Percentiles rank a stretch among this genome's conserved stretches.
Conservation (phyloP, 1,140 invertebrate genomes). For the Mesaphorura yosii region DNA sequence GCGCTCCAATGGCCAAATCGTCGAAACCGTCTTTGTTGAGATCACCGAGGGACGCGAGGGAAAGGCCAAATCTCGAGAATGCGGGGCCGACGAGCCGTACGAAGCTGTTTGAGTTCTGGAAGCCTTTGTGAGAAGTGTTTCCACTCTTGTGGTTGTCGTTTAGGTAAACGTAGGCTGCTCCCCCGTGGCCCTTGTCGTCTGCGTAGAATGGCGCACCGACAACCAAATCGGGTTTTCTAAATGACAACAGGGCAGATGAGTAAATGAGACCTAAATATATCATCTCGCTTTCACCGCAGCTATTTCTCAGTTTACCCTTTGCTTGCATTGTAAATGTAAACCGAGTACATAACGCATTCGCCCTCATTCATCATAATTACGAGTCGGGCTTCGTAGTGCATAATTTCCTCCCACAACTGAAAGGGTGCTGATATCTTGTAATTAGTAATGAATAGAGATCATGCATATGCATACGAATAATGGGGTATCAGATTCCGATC, state of each 20-base stretch:
- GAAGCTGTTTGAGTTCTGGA: conserved; percentile 40
- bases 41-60: conserved; percentile 74
- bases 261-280: conserved; percentile 3
- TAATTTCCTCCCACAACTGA: no score
- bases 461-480: no score
- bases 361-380: no score
- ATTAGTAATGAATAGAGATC: no score
- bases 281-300: neutral
- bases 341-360: no score
- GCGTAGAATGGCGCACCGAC: conserved; percentile 80
- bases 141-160: conserved; percentile 39
- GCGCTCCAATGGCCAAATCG: conserved; percentile 82
- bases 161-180: conserved; percentile 80
- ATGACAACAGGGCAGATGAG: no score
- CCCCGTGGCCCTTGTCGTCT: conserved; percentile 63
- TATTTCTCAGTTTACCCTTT: neutral
- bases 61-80: conserved; percentile 71
- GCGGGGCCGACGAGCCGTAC: conserved; percentile 51
- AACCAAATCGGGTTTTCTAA: conserved; percentile 66
- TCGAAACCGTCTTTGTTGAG: conserved; percentile 81
- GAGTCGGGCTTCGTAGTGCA: no score
- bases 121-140: conserved; percentile 32
- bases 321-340: no score
- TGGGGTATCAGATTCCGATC: no score
- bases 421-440: no score